Evolutionary conservation across 1,140 invertebrate genomes (phyloP).

Genomic region (Harpegnathos saltator): DNA sequence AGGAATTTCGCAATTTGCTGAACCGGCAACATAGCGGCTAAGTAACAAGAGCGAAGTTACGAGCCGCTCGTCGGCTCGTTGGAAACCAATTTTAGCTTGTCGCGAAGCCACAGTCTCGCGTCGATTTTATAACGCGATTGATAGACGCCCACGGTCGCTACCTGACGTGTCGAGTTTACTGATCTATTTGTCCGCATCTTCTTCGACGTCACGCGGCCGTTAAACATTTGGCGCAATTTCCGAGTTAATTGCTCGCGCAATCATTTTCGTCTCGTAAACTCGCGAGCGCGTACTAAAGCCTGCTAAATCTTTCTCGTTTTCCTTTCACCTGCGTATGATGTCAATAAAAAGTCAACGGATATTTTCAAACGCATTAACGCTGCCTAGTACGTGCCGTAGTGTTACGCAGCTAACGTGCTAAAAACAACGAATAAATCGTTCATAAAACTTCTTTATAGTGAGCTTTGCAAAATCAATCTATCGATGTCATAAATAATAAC

Average conservation of each 20-base stretch:
- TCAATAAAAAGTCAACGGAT: no score
- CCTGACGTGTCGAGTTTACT: neutral
- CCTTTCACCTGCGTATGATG: no score
- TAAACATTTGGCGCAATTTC: neutral
- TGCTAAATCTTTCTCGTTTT: neutral
- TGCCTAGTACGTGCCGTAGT: no score
- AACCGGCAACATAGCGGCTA: constrained; percentile 66
- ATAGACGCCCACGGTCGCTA: neutral
- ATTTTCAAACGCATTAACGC: no score
- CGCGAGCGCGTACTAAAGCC: no score
- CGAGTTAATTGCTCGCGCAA: neutral
- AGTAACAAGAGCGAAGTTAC: constrained; percentile 70
- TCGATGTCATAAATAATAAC: no score
- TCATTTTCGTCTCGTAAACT: neutral
- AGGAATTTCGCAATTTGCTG: constrained; percentile 76
- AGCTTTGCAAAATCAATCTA: no score
- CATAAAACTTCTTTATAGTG: no score
- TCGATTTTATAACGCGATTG: constrained; percentile 47
- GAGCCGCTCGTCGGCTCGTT: constrained; percentile 56
- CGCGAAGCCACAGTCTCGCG: constrained; percentile 38
- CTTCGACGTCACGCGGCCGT: neutral
- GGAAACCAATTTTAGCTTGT: constrained; percentile 68
- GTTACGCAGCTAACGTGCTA: no score
- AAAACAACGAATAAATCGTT: no score
- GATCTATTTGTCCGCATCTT: neutral